Base-by-base conservation (phyloP, 2,888 invertebrate species). In the Oxyscelio sp. region DNA sequence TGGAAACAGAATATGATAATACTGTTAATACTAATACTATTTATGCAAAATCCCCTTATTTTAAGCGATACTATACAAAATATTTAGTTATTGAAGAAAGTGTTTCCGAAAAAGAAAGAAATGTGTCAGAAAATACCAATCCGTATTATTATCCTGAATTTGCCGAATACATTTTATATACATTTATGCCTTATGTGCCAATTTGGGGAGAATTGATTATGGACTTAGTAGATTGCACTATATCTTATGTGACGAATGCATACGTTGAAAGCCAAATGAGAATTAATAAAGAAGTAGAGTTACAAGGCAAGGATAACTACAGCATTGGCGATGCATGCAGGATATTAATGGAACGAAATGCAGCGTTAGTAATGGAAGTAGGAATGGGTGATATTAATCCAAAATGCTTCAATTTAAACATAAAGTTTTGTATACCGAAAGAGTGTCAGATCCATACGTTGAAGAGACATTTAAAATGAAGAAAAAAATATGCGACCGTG, bases 191-290 rank as follows among this genome's bases (percentile, higher is more conserved):
- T 0, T 86, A 83, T 19, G 34, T 54, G 3, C 24, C 52, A 8
- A 21, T 85, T 2, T 87, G 85, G 77, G 65, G 66, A 8, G 34
- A 65, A 0, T 9, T 86, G 5, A 58, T 73, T 13, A 17, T 85
- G 11, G 45, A 85, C 34, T 56, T 85, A 1, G 17, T 86, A 0
- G 70, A 80, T 43, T 9, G 13, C 6, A 19, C 61, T 0, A 77
- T 83, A 50, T 86, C 78, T 13, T 52, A 79, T 27, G 19, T 86
- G 4, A 86, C 74, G 5, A 86, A 87, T 48, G 84, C 84, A 15
- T 80, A 68, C 6, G 50, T 78, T 4, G 84, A 85, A 63, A 65
- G 54, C 9, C 21, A 52, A 4, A 19, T 50, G 3, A 50, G 22
- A 48, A 11, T 19, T 0, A 17, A 50, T n/a, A 66, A 66, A 9